A percentile compares a stretch with the other conserved stretches of the same genome.
phyloP scores from a whole-genome alignment of 53 echinoderm and acorn worm species.

The Paelopatides confundens region DNA sequence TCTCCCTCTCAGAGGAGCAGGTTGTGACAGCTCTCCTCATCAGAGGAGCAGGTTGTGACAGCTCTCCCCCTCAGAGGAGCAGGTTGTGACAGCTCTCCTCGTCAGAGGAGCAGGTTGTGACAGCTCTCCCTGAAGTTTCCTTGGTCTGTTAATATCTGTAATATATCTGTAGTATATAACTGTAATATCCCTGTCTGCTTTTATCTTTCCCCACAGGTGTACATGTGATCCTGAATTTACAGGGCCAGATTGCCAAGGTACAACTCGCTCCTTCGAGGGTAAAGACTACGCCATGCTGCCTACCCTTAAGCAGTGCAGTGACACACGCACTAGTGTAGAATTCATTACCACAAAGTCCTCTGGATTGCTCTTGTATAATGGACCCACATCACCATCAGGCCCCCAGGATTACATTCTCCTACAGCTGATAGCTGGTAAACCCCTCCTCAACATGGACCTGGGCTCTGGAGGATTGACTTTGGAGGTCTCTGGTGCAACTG shows the following conservation, averaged over 20 bases:
- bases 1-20: no score
- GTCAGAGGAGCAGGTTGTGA: no score
- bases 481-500: constrained; percentile 35
- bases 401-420: constrained; percentile 85
- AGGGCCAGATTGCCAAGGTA: constrained; percentile 91
- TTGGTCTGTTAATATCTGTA: no score
- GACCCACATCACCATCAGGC: constrained; percentile 72
- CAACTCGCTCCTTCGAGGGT: constrained; percentile 81
- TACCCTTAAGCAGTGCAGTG: constrained; percentile 84
- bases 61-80: no score
- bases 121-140: no score
- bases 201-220: constrained; percentile 74
- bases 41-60: no score
- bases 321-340: constrained; percentile 86
- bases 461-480: constrained; percentile 67
- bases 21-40: no score
- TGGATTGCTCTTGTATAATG: constrained; percentile 94
- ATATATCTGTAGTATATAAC: no score
- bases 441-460: constrained; percentile 77
- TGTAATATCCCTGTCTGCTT: no score
- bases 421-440: constrained; percentile 71
- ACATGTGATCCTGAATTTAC: constrained; percentile 73
- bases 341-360: constrained; percentile 80
- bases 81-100: no score
- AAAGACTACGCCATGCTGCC: constrained; percentile 81